phyloP scores from a whole-genome alignment of 2,797 vertebrate species.

The Poecilia picta region DNA sequence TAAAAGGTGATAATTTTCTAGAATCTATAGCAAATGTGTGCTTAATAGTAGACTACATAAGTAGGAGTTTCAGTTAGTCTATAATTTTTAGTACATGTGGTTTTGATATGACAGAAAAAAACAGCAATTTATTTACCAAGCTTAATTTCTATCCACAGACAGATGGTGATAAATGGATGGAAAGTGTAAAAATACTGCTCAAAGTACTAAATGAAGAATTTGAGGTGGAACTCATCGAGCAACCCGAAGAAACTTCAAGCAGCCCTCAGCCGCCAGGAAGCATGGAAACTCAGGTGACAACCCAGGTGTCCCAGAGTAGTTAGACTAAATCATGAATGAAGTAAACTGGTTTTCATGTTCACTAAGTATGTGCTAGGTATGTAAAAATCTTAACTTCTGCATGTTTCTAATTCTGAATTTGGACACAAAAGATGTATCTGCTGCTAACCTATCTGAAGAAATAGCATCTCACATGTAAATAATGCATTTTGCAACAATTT shows the following conservation, averaged over 20 bases:
- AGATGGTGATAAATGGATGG: conserved; percentile 84
- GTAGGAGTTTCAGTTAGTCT: not conserved
- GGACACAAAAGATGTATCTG: not conserved
- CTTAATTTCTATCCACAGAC: conserved; percentile 66
- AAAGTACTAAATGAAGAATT: conserved; percentile 70
- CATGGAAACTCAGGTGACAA: conserved; percentile 55
- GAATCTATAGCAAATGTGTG: not conserved
- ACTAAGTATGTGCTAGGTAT: not conserved
- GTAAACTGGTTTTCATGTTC: not conserved
- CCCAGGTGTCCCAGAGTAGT: not conserved
- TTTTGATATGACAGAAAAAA: not conserved
- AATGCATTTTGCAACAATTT: not conserved
- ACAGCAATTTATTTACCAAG: not conserved
- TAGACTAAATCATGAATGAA: not conserved
- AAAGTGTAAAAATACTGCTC: conserved; percentile 80
- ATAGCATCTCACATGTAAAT: not conserved
- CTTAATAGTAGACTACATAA: not conserved
- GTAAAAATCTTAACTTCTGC: not conserved
- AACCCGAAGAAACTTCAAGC: conserved; percentile 19
- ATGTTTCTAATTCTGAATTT: not conserved
- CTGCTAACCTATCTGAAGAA: not conserved
- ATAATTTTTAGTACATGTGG: not conserved
- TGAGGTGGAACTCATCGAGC: conserved; percentile 50
- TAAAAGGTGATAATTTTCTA: not conserved
- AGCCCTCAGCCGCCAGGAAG: conserved; percentile 35